These are phyloP conservation scores for Drosophila takahashii DNA, from an alignment of 1,140 invertebrate genomes.

Conservation along the genomic window DNA sequence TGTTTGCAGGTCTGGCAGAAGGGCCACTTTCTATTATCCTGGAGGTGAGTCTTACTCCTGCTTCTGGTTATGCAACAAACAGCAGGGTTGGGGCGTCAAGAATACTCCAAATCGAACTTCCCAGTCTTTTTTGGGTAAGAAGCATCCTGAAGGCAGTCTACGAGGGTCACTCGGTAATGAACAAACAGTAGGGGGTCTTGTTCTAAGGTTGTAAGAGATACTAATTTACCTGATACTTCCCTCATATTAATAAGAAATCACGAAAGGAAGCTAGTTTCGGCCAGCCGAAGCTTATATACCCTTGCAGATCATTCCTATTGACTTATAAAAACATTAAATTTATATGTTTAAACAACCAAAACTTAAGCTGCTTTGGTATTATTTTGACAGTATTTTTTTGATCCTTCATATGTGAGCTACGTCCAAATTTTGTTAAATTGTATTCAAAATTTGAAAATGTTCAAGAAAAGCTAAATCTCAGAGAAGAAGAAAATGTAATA, in stretches of 20 bases:
- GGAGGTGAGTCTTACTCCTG: conserved; percentile 66
- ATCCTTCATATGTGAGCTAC: no score
- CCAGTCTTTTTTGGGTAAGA: conserved; percentile 38
- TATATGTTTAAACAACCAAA: no score
- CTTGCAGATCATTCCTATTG: no score
- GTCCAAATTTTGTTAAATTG: no score
- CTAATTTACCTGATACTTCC: not conserved
- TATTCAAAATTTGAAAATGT: no score
- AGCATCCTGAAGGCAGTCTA: conserved; percentile 78
- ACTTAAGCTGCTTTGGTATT: no score
- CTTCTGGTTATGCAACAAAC: conserved; percentile 67
- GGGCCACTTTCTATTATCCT: conserved; percentile 61
- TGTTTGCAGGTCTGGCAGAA: conserved; percentile 51
- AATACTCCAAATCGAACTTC: conserved; percentile 30
- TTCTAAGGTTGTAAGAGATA: conserved; percentile 63
- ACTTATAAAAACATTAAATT: no score
- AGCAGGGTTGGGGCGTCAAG: conserved; percentile 58
- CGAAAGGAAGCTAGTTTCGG: no score
- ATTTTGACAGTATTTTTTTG: no score
- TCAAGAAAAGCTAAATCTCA: no score
- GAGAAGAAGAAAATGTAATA: no score
- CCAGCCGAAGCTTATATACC: no score
- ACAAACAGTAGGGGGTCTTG: conserved; percentile 80
- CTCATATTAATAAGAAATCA: not conserved
- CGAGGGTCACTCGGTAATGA: conserved; percentile 86